These are phyloP conservation scores for Burhinus bistriatus DNA, from an alignment of 2,113 vertebrate genomes.

Conservation along the genomic window DNA sequence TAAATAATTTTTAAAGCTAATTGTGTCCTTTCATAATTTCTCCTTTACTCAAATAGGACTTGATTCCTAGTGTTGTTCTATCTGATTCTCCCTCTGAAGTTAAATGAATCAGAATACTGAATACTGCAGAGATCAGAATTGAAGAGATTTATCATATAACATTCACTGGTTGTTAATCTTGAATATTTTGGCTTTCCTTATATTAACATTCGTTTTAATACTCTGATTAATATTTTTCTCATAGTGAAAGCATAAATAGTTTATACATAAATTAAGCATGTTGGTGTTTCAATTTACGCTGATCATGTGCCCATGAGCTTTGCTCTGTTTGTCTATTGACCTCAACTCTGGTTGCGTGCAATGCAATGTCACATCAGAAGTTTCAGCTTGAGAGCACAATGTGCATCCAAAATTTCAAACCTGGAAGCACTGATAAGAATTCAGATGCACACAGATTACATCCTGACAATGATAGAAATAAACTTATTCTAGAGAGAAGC, in stretches of 20 bases:
- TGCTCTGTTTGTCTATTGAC: constrained; percentile 2
- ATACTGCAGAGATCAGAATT: not conserved
- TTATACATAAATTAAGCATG: not conserved
- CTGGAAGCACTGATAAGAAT: constrained; percentile 49
- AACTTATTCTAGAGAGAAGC: constrained; percentile 47
- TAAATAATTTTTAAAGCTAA: not conserved
- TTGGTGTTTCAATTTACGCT: not conserved
- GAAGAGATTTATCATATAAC: not conserved
- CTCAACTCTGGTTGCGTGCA: constrained; percentile 23
- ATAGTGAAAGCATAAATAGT: not conserved
- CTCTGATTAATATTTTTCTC: not conserved
- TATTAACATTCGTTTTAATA: not conserved
- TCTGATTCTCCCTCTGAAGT: not conserved
- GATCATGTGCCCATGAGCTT: not conserved
- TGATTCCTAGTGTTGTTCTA: not conserved
- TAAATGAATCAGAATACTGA: not conserved
- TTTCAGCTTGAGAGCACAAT: constrained; percentile 65
- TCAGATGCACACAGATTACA: constrained; percentile 49
- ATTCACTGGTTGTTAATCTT: not conserved
- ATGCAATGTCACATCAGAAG: constrained; percentile 27
- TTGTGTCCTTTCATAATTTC: not conserved
- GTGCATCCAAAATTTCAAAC: constrained; percentile 62
- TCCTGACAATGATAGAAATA: constrained; percentile 31
- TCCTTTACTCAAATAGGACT: not conserved
- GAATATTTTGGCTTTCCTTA: not conserved